Evolutionary conservation across 2,113 vertebrate species (phyloP), one percentile per base, ranked within the genome.

Genomic region (Percina caprodes): DNA sequence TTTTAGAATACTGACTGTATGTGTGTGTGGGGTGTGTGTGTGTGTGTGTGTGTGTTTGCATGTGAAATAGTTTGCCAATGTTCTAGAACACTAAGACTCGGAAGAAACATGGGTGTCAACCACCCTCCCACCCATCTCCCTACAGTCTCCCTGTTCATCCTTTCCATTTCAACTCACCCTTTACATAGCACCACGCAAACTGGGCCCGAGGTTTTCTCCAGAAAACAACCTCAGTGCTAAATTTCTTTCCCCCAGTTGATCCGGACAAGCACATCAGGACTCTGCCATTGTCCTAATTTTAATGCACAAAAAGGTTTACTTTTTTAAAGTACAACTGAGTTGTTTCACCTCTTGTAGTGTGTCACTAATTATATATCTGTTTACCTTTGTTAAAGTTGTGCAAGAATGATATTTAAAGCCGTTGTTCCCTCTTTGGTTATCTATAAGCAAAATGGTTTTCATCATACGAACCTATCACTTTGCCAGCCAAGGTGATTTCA

Each of bases 21-120:
- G 77, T 87, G 79, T 73, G 86, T 79, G 89, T 73, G 83, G 59
- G 24, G 9, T 16, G 16, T 49, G 2, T 58, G 16, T 18, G 33
- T 23, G 16, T 76, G 75, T 79, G 63, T 83, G 39, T 33, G 10
- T 18, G 12, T 80, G 63, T 85, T 85, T 84, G 77, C 76, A 35
- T 76, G 74, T 74, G 48, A 83, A 79, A 65, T 74, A 73, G 62
- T 69, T 80, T 85, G 74, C 81, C 63, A 88, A 35, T 87, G 86
- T 82, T 86, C 84, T 67, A 88, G 82, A 82, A 77, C 82, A 70
- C 33, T 51, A 85, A 78, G 74, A 71, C 81, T 88, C 65, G 1
- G 30, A 80, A 33, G 21, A 60, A 58, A 60, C 77, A 69, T 76
- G 74, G 66, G 77, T 83, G 77, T 74, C 62, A 60, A 11, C 42